Evolutionary conservation across 2,113 vertebrate species (phyloP), one percentile per base, ranked within the genome.

Genomic region (Bujurquina vittata): DNA sequence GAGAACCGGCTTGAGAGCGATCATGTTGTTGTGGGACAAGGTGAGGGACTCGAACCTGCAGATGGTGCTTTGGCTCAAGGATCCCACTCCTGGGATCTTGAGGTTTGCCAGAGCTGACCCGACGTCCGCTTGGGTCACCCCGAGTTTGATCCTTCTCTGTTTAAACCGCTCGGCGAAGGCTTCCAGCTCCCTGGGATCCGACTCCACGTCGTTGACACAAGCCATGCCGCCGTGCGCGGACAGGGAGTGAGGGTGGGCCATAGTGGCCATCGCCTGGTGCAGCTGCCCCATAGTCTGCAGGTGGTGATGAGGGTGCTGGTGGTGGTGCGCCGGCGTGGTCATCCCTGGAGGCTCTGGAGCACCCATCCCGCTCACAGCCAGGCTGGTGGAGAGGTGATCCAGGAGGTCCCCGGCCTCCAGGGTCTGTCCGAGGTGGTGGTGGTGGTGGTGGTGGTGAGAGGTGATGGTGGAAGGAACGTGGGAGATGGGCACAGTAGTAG

Each of bases 1-100:
- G 1, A 98, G 96, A 14, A 98, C 97, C 0, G 97, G 97, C 88
- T 97, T 97, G 46, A 98, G 96, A 11, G 97, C 97, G 1, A 97
- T 96, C 97, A 99, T 99, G 94, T 98, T 99, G 94, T 98, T 98
- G 94, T 98, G 97, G 23, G 97, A 98, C 46, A 99, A 93, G 0
- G 97, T 99, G 73, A 99, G 96, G 15, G 97, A 99, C 94, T 98
- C 97, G 91, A 99, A 99, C 92, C 97, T 94, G 94, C 97, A 98
- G 95, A 99, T 99, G 88, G 97, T 99, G 94, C 97, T 99, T 94
- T 98, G 97, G 94, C 97, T 99, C 56, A 99, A 94, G 0, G 97
- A 97, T 14, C 97, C 97, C 85, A 98, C 97, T 9, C 97, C 97
- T 3, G 97, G 97, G 83, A 98, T 96, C 94, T 97, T 97, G 74